These are phyloP conservation scores for Ancistrus triradiatus DNA, from an alignment of 2,113 vertebrate species.

Conservation along the genomic window DNA sequence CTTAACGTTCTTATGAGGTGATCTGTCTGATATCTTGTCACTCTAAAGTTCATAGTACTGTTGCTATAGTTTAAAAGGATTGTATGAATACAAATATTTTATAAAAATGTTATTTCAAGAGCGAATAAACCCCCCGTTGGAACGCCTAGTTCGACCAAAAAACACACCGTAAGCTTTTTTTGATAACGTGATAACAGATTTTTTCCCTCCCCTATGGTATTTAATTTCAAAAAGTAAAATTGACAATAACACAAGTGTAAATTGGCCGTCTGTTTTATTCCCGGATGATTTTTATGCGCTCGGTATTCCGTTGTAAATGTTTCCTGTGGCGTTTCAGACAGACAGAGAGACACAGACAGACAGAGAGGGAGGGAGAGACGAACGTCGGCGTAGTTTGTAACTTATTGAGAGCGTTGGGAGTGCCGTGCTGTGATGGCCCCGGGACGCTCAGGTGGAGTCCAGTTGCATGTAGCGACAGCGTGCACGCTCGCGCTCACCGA, in stretches of 20 bases:
- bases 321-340: constrained; percentile 80
- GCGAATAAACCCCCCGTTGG: constrained; percentile 81
- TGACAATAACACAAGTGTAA: constrained; percentile 46
- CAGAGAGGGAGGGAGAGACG: too few relatives aligned
- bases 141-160: constrained; percentile 81
- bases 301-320: constrained; percentile 85
- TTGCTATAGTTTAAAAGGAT: constrained; percentile 91
- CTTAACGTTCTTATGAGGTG: constrained; percentile 88
- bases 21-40: constrained; percentile 85
- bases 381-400: constrained; percentile 80
- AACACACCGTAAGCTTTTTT: constrained; percentile 65
- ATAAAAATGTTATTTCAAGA: constrained; percentile 89
- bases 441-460: constrained; percentile 52
- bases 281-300: constrained; percentile 82
- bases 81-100: constrained; percentile 99
- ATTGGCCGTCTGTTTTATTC: constrained; percentile 72
- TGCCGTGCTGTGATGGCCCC: too few relatives aligned
- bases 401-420: constrained; percentile 74
- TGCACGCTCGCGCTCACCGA: constrained; percentile 12
- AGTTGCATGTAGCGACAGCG: constrained; percentile 70
- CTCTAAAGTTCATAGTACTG: constrained; percentile 86
- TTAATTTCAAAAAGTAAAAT: constrained; percentile 68
- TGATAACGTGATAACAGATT: constrained; percentile 63
- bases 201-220: constrained; percentile 71
- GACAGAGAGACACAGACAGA: too few relatives aligned